These are phyloP conservation scores for Enteromius trimaculatus DNA, from an alignment of 2,797 vertebrate species.

Conservation along the genomic window DNA sequence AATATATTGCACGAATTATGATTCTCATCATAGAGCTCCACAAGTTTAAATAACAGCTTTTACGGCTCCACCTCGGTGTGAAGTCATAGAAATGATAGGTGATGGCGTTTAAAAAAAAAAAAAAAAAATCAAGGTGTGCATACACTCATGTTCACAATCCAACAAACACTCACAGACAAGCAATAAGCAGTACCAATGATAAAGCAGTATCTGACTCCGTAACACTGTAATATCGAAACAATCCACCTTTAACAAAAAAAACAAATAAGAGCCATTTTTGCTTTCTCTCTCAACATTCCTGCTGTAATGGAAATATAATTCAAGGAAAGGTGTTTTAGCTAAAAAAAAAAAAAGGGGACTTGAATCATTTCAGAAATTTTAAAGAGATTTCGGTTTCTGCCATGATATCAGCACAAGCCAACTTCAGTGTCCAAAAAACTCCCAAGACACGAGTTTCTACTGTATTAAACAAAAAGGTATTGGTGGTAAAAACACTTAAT, in stretches of 20 bases:
- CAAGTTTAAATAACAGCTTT: not conserved
- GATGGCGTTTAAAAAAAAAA: not conserved
- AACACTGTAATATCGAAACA: constrained; percentile 7
- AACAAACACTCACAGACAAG: constrained; percentile 11
- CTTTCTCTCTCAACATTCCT: not conserved
- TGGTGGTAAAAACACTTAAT: constrained; percentile 5
- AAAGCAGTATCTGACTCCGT: constrained; percentile 7
- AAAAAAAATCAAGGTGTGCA: not conserved
- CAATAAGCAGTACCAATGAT: constrained; percentile 1
- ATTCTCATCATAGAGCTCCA: constrained; percentile 13
- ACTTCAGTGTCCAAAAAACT: not conserved
- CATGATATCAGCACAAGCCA: not conserved
- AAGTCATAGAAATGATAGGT: not conserved
- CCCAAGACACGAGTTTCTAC: not conserved
- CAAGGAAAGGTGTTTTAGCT: not conserved
- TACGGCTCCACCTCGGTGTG: not conserved
- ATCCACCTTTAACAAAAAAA: not conserved
- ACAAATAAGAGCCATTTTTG: not conserved
- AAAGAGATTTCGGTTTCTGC: not conserved
- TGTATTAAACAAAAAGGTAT: not conserved
- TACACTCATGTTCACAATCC: constrained; percentile 5
- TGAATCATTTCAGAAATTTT: not conserved
- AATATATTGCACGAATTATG: constrained; percentile 24
- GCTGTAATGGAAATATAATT: not conserved
- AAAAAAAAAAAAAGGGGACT: not conserved